Evolutionary conservation across 2,888 invertebrate genomes (phyloP).

Genomic region (Oasisia sp.): DNA sequence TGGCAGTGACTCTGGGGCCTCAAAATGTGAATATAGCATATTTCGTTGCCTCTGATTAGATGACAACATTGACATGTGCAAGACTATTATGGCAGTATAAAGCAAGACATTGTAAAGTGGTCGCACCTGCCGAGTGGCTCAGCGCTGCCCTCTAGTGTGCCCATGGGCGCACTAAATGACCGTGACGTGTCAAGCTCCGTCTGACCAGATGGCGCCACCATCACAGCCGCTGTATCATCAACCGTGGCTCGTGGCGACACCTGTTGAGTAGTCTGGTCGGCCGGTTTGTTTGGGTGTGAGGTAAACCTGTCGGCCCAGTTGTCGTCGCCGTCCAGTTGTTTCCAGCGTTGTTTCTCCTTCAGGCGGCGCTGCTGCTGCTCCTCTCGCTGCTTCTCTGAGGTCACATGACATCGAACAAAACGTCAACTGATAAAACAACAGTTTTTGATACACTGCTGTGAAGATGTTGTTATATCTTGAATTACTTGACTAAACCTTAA

Average conservation of each 20-base stretch:
- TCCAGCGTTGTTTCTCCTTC: conserved; percentile 39
- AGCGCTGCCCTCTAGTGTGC: not conserved
- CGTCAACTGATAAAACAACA: not conserved
- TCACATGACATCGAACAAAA: not conserved
- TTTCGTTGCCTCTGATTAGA: not conserved
- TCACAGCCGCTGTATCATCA: not conserved
- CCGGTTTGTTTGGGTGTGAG: not conserved
- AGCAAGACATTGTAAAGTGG: not conserved
- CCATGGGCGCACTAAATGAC: not conserved
- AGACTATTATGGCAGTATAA: not conserved
- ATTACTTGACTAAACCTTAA: too few species aligned
- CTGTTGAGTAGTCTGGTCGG: not conserved
- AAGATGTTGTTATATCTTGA: not conserved
- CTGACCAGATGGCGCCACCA: not conserved
- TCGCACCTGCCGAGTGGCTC: not conserved
- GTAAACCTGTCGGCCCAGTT: conserved; percentile 30
- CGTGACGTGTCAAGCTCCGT: not conserved
- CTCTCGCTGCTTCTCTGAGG: conserved; percentile 56
- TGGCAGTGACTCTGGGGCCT: too few species aligned
- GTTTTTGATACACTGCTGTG: not conserved
- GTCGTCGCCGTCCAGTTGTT: conserved; percentile 25
- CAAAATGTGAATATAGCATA: not conserved
- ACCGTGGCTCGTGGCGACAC: not conserved
- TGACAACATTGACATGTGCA: not conserved
- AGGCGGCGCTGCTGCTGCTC: conserved; percentile 58